phyloP scores from a whole-genome alignment of 2,797 vertebrate genomes.

The Apogon talboti region DNA sequence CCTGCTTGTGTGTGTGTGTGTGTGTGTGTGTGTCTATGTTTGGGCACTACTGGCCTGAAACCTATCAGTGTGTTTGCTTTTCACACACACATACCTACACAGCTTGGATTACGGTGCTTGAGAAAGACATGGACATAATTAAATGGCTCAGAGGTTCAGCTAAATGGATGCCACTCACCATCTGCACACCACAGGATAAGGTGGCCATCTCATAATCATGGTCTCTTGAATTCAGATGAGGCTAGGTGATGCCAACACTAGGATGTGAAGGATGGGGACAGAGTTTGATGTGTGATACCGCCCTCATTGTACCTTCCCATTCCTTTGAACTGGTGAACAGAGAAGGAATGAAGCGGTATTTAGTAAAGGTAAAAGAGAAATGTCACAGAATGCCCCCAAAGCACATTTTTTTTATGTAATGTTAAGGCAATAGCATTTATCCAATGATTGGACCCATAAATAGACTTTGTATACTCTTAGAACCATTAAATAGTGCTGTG shows the following conservation, averaged over 20 bases:
- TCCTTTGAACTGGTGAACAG: too few species aligned
- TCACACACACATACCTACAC: neutral
- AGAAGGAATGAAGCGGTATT: too few species aligned
- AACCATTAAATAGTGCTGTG: too few species aligned
- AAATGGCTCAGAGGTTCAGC: conserved; percentile 25
- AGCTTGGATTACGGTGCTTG: conserved; percentile 1
- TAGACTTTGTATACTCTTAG: too few species aligned
- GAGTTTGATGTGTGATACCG: neutral
- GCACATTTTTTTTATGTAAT: too few species aligned
- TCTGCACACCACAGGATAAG: conserved; percentile 1
- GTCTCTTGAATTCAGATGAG: neutral
- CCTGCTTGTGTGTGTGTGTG: neutral
- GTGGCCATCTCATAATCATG: neutral
- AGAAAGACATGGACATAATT: conserved; percentile 29
- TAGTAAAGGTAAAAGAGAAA: too few species aligned
- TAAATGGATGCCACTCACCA: conserved; percentile 56
- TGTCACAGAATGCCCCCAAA: too few species aligned
- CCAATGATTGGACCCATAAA: too few species aligned
- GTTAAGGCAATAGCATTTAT: too few species aligned
- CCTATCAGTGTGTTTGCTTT: conserved; percentile 9
- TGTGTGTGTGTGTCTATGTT: too few species aligned
- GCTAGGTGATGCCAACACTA: conserved; percentile 14
- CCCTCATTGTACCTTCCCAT: too few species aligned
- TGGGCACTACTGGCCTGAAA: neutral
- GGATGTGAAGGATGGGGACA: neutral